Percentiles rank a stretch among this genome's conserved stretches.
These are phyloP conservation scores for Strigamia crassipes DNA, from an alignment of 2,888 invertebrate species.

Conservation along the genomic window DNA sequence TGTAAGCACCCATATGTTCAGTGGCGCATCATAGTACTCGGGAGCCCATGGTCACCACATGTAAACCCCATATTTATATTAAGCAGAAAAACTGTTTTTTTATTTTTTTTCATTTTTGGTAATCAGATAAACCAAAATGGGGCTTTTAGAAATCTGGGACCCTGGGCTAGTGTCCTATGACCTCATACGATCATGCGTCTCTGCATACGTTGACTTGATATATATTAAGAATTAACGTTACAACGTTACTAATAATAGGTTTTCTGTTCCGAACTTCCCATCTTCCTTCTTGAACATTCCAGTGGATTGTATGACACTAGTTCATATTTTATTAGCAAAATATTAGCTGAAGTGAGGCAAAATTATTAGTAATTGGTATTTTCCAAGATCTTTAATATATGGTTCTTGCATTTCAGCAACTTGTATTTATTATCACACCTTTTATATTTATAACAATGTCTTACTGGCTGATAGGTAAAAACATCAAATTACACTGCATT, in stretches of 20 bases:
- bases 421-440: not conserved
- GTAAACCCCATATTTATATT: no score
- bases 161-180: no score
- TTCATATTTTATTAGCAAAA: slow-evolving; percentile 89
- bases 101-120: no score
- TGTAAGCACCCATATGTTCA: slow-evolving; percentile 62
- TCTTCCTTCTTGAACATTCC: slow-evolving; percentile 84
- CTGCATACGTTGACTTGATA: no score
- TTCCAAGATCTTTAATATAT: no score
- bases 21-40: no score
- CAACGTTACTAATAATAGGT: slow-evolving; percentile 71
- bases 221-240: no score
- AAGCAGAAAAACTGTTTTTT: no score
- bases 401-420: not conserved
- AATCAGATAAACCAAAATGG: no score
- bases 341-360: slow-evolving; percentile 71
- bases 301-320: slow-evolving; percentile 90
- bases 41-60: no score
- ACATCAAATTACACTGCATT: not conserved
- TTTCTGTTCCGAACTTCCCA: slow-evolving; percentile 85
- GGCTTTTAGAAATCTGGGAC: no score
- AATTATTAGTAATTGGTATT: not conserved
- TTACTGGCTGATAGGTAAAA: not conserved
- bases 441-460: not conserved
- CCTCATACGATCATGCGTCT: no score